Evolutionary conservation across 2,888 invertebrate species (phyloP).

Genomic region (Hipparchia sbordonii): DNA sequence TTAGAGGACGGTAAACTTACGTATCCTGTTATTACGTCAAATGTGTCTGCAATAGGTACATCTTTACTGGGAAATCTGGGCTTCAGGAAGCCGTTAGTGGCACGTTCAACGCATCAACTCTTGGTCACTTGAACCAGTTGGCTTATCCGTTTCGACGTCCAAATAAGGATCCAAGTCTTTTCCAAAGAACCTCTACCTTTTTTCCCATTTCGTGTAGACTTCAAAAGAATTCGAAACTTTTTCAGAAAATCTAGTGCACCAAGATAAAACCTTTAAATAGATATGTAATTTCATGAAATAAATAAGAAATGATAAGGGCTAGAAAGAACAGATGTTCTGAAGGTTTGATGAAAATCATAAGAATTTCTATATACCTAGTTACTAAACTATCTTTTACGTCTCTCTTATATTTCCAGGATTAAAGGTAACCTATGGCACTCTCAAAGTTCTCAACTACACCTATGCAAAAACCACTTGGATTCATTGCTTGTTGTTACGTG

Average conservation of each 20-base stretch:
- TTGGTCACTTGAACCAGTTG: constrained; percentile 63
- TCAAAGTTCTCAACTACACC: too few relatives aligned
- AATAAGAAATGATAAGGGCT: too few relatives aligned
- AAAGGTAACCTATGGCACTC: too few relatives aligned
- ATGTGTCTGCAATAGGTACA: constrained; percentile 69
- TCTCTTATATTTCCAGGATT: too few relatives aligned
- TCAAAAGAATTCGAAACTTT: not conserved
- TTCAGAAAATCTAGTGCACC: too few relatives aligned
- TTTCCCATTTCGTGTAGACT: not conserved
- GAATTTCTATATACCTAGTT: too few relatives aligned
- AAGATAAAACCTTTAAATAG: too few relatives aligned
- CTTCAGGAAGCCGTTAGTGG: constrained; percentile 75
- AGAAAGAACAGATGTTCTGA: not conserved
- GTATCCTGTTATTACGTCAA: constrained; percentile 75
- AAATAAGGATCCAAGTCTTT: constrained; percentile 22
- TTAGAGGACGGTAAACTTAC: constrained; percentile 61
- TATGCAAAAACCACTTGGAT: too few relatives aligned
- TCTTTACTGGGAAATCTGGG: constrained; percentile 77
- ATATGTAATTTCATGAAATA: too few relatives aligned
- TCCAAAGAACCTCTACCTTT: constrained; percentile 15
- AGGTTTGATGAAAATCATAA: too few relatives aligned
- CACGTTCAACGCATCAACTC: constrained; percentile 65
- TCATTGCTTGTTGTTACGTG: too few relatives aligned
- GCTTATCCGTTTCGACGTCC: constrained; percentile 51
- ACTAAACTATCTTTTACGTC: too few relatives aligned